These are phyloP conservation scores for Pogonocherus hispidulus DNA, from an alignment of 2,888 invertebrate species.

Conservation along the genomic window DNA sequence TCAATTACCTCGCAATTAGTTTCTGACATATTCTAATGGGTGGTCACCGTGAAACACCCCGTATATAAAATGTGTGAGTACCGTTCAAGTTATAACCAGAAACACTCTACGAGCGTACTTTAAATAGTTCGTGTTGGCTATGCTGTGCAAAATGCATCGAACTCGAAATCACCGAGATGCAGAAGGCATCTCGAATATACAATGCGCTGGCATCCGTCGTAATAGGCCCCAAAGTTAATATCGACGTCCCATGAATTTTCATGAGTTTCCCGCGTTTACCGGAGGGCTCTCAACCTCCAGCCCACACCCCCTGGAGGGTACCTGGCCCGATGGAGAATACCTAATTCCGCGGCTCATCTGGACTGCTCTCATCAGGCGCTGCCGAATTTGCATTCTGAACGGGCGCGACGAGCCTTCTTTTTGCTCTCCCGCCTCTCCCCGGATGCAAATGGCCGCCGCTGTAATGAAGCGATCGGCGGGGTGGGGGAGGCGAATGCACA, in stretches of 20 bases:
- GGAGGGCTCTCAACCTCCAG: conserved; percentile 11
- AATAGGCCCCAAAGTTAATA: neutral
- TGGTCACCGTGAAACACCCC: too few species aligned
- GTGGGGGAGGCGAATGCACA: conserved; percentile 8
- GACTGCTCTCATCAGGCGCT: conserved; percentile 51
- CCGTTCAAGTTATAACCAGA: too few species aligned
- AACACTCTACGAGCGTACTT: too few species aligned
- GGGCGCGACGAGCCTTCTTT: conserved; percentile 51
- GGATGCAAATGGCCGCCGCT: conserved; percentile 66
- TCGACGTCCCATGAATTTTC: conserved; percentile 28
- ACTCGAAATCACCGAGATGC: neutral
- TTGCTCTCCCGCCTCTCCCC: conserved; percentile 57
- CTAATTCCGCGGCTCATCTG: conserved; percentile 63
- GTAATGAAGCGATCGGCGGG: conserved; percentile 58
- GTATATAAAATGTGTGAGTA: too few species aligned
- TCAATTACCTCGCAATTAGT: too few species aligned
- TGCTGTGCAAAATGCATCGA: too few species aligned
- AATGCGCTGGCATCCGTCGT: neutral
- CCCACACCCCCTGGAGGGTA: conserved; percentile 22
- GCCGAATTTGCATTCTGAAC: conserved; percentile 54
- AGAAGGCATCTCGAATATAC: neutral
- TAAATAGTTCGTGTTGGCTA: too few species aligned
- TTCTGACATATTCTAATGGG: too few species aligned
- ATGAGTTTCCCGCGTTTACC: conserved; percentile 32
- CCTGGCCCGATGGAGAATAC: conserved; percentile 44